Base-by-base conservation (phyloP, 2,888 invertebrate species). In the Drosophila emarginata region DNA sequence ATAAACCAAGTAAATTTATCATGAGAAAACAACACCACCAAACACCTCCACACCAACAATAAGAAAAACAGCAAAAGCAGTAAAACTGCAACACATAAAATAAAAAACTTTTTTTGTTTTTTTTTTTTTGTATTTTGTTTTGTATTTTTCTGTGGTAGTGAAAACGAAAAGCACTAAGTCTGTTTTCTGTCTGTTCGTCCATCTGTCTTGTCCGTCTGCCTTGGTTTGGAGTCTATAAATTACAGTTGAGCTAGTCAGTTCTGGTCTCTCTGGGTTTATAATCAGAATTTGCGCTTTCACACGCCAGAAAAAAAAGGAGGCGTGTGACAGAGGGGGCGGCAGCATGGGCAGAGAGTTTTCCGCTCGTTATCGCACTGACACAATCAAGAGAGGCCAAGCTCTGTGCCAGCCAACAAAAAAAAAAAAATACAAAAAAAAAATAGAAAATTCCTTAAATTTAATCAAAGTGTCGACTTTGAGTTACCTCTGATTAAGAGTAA, bases 241-340 rank as follows among this genome's bases (percentile, higher is more conserved):
- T 84, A 82, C 75, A 71, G 76, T 69, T 65, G 72, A 45, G 45
- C 78, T 80, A 74, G 76, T 72, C 72, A 72, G 73, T 73, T 72
- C 64, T 59, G 36, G 54, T 67, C 65, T 67, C 69, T 65, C 68
- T 68, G 71, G 80, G 67, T 68, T 83, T 87, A 75, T 87, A 80
- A 80, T 80, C 87, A 82, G 87, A 87, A 81, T 82, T 78, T 72
- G 84, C 77, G 82, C 87, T 82, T 86, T 82, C 82, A 87, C 82
- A 82, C 82, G 87, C 83, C 80, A 79, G 45, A 18, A 11, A 45
- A 18, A 18, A 45, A 67, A 51, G 61, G 61, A 61, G 64, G 64
- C 36, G n/a, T 58, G 64, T 28, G 64, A 21, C 62, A 14, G 63
- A n/a, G 40, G 56, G 9, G 26, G 53, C 5, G 9, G 12, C 14